Conservation (phyloP, 2,888 invertebrate genomes). For the Balanococcus diminutus region DNA sequence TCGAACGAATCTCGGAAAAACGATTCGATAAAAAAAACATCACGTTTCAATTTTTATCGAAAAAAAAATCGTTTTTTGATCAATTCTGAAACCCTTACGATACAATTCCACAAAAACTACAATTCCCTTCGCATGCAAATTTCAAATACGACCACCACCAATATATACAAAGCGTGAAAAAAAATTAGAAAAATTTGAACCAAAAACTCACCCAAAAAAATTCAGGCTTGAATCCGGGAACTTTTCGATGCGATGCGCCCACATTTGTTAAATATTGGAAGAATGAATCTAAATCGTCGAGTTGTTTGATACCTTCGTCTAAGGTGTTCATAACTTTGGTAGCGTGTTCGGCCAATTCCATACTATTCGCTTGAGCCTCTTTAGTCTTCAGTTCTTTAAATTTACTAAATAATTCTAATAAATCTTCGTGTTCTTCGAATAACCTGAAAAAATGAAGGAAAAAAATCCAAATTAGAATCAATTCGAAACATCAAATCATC, state of each 20-base stretch:
- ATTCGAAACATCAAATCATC: neutral
- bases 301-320: conserved; percentile 84
- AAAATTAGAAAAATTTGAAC: neutral
- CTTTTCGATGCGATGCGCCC: conserved; percentile 80
- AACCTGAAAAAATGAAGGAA: conserved; percentile 74
- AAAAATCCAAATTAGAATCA: neutral
- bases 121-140: neutral
- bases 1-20: too few species aligned
- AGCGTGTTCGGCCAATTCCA: conserved; percentile 85
- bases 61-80: too few species aligned
- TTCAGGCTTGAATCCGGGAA: conserved; percentile 83
- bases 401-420: conserved; percentile 79
- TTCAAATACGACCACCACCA: neutral
- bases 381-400: conserved; percentile 79
- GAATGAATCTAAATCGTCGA: conserved; percentile 85
- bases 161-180: neutral
- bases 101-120: too few species aligned
- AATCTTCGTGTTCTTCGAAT: conserved; percentile 83
- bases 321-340: conserved; percentile 87
- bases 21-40: too few species aligned
- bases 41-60: too few species aligned
- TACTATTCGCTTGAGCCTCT: conserved; percentile 79
- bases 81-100: neutral
- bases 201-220: conserved; percentile 82
- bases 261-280: conserved; percentile 81